Conservation (phyloP, 1,140 invertebrate species). For the Drosophila virilis region DNA sequence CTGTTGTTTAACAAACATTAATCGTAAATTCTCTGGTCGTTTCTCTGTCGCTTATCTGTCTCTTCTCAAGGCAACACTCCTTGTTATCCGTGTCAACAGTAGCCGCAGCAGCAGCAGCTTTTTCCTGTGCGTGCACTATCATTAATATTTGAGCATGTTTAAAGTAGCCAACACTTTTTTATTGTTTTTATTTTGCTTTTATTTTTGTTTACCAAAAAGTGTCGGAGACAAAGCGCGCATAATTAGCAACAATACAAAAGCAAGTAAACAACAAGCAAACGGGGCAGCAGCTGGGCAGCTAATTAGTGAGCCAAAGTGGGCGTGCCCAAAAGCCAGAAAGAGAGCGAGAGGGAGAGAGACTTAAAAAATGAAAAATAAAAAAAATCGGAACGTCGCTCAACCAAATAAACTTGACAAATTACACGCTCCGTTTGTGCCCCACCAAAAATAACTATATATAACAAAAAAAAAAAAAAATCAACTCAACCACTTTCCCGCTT, state of each 20-base stretch:
- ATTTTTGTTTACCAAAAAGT: slow-evolving; percentile 53
- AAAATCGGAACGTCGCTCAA: slow-evolving; percentile 60
- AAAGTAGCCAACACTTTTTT: slow-evolving; percentile 64
- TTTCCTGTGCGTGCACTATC: slow-evolving; percentile 63
- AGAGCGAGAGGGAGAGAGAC: slow-evolving; percentile 19
- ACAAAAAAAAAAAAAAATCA: background rate
- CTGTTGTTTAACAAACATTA: slow-evolving; percentile 45
- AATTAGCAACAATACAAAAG: slow-evolving; percentile 60
- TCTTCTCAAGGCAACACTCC: slow-evolving; percentile 1
- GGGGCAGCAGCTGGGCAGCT: slow-evolving; percentile 35
- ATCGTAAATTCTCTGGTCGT: slow-evolving; percentile 55
- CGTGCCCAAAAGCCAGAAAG: slow-evolving; percentile 7
- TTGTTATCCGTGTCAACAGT: slow-evolving; percentile 28
- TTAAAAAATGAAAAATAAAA: slow-evolving; percentile 2
- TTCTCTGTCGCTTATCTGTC: slow-evolving; percentile 54
- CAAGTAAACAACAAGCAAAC: slow-evolving; percentile 42
- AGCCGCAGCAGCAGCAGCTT: background rate
- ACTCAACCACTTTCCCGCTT: background rate
- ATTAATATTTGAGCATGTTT: slow-evolving; percentile 70
- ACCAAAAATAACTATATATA: slow-evolving; percentile 14
- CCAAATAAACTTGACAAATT: slow-evolving; percentile 82
- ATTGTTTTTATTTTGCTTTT: slow-evolving; percentile 17
- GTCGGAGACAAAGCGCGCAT: slow-evolving; percentile 64
- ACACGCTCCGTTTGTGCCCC: slow-evolving; percentile 56
- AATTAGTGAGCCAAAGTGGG: slow-evolving; percentile 57